phyloP scores from a whole-genome alignment of 2,888 invertebrate genomes.

The Periphyllus acericola region DNA sequence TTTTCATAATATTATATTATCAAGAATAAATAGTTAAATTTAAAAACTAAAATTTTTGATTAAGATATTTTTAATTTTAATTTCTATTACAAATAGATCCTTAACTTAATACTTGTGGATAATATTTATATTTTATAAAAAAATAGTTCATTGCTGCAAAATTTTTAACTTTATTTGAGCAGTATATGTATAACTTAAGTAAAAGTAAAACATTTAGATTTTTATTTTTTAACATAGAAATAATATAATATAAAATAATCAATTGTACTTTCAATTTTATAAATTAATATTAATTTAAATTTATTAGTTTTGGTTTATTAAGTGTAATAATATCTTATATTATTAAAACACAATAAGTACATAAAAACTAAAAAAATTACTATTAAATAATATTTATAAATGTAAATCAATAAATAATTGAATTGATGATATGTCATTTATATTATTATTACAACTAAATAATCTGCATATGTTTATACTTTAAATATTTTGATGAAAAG shows the following conservation, averaged over 20 bases:
- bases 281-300: background rate
- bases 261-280: background rate
- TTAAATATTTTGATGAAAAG: background rate
- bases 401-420: too few relatives aligned
- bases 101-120: background rate
- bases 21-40: background rate
- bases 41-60: background rate
- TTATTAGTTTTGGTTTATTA: background rate
- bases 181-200: too few relatives aligned
- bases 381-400: too few relatives aligned
- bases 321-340: too few relatives aligned
- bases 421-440: too few relatives aligned
- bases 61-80: background rate
- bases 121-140: background rate
- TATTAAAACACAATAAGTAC: too few relatives aligned
- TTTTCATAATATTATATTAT: conserved; percentile 9
- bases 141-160: too few relatives aligned
- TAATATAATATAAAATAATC: background rate
- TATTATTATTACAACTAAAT: too few relatives aligned
- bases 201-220: too few relatives aligned
- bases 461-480: too few relatives aligned
- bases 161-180: too few relatives aligned
- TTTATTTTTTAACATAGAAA: background rate
- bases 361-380: too few relatives aligned
- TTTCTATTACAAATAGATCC: background rate